A percentile compares a stretch with the other conserved stretches of the same genome.
Evolutionary conservation across 2,888 invertebrate genomes (phyloP).

Genomic region (Meiosimyza decipiens): DNA sequence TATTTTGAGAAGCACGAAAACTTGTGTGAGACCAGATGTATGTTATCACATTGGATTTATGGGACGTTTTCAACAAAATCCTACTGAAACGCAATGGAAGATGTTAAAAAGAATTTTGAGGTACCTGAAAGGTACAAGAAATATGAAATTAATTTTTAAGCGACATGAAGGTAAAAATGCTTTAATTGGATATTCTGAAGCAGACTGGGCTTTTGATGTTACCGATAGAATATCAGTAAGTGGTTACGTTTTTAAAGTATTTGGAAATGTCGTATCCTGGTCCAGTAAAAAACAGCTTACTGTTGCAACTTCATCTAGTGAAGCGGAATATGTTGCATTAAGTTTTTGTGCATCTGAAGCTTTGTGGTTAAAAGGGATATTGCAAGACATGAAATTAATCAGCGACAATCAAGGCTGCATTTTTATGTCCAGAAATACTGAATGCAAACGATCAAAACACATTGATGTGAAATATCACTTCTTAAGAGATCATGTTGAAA

Average conservation of each 20-base stretch:
- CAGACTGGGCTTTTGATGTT: slow-evolving; percentile 33
- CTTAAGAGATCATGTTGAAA: neutral
- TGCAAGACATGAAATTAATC: neutral
- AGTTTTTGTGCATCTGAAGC: slow-evolving; percentile 26
- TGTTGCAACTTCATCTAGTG: slow-evolving; percentile 38
- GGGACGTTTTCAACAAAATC: no score
- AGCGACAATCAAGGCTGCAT: neutral
- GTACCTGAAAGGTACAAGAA: no score
- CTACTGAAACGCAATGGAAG: no score
- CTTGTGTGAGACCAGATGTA: no score
- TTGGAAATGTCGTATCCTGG: slow-evolving; percentile 35
- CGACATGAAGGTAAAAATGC: no score
- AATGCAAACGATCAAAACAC: slow-evolving; percentile 26
- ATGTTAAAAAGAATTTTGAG: no score
- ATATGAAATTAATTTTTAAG: no score
- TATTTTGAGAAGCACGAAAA: no score
- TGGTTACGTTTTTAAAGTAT: slow-evolving; percentile 38
- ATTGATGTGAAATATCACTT: slow-evolving; percentile 14
- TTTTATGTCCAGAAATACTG: neutral
- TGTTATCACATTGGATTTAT: no score
- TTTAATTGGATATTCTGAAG: slow-evolving; percentile 10
- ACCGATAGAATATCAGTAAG: slow-evolving; percentile 38
- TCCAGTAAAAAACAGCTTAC: slow-evolving; percentile 37
- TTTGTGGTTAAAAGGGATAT: slow-evolving; percentile 28
- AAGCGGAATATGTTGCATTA: slow-evolving; percentile 39